Conservation (phyloP, 2,888 invertebrate genomes). For the Pristionchus japonicus region DNA sequence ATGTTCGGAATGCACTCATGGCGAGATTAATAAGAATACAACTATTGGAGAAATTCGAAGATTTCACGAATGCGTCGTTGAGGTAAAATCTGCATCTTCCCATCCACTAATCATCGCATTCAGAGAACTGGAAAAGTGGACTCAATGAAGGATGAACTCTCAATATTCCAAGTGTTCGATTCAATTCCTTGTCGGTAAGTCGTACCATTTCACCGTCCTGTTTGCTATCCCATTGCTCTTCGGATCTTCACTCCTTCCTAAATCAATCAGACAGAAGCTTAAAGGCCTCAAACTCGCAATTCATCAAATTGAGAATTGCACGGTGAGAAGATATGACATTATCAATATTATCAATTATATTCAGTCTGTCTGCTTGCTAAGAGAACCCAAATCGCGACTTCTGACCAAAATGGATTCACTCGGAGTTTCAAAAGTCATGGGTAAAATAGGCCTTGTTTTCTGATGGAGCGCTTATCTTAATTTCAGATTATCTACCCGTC, state of each 20-base stretch:
- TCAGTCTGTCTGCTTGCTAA: neutral
- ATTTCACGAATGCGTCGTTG: neutral
- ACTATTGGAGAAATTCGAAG: slow-evolving; percentile 1
- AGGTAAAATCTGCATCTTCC: neutral
- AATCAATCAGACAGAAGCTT: neutral
- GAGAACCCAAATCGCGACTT: neutral
- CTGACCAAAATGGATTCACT: neutral
- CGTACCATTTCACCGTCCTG: neutral
- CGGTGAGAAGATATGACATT: neutral
- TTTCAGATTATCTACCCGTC: slow-evolving; percentile 29
- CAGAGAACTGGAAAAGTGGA: slow-evolving; percentile 7
- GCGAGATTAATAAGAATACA: neutral
- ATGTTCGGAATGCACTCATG: slow-evolving; percentile 10
- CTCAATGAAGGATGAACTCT: neutral
- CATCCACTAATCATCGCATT: neutral
- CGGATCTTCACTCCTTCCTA: neutral
- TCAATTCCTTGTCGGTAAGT: slow-evolving; percentile 31
- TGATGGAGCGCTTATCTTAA: too few relatives aligned
- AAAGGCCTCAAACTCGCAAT: neutral
- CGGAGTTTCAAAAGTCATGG: slow-evolving; percentile 3
- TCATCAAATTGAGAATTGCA: slow-evolving; percentile 1
- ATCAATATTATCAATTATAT: neutral
- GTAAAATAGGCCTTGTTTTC: neutral
- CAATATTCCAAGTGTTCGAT: slow-evolving; percentile 37
- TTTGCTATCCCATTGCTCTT: too few relatives aligned